phyloP scores from a whole-genome alignment of 1,140 invertebrate genomes.

The Drosophila bocqueti region DNA sequence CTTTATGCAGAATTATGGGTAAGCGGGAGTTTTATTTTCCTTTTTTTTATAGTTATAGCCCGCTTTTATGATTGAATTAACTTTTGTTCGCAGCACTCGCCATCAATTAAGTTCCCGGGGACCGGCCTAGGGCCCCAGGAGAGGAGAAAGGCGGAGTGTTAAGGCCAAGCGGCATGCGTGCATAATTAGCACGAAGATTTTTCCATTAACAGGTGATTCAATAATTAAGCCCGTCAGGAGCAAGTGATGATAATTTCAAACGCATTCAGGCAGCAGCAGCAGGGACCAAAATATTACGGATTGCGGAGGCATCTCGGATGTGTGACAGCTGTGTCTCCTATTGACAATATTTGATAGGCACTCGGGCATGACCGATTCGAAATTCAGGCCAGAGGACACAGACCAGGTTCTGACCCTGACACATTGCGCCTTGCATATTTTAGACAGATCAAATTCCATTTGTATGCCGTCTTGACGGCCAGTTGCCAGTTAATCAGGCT shows the following conservation, averaged over 20 bases:
- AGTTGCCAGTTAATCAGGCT: slow-evolving; percentile 71
- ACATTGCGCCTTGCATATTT: slow-evolving; percentile 75
- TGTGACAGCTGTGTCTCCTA: slow-evolving; percentile 54
- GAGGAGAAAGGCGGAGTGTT: not conserved
- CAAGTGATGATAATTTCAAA: slow-evolving; percentile 55
- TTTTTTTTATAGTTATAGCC: slow-evolving; percentile 53
- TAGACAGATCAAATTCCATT: slow-evolving; percentile 46
- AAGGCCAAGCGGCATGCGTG: slow-evolving; percentile 41
- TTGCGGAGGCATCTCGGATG: slow-evolving; percentile 10
- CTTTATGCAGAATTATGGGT: slow-evolving; percentile 50
- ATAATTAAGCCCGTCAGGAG: slow-evolving; percentile 58
- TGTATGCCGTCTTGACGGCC: slow-evolving; percentile 64
- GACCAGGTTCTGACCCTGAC: slow-evolving; percentile 46
- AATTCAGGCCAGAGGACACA: slow-evolving; percentile 18
- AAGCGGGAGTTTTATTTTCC: slow-evolving; percentile 11
- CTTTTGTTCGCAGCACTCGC: slow-evolving; percentile 55
- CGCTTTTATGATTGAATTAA: slow-evolving; percentile 73
- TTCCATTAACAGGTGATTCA: slow-evolving; percentile 75
- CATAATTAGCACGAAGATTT: slow-evolving; percentile 65
- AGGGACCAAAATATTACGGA: not conserved
- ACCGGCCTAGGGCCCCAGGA: not conserved
- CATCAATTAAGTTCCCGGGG: slow-evolving; percentile 45
- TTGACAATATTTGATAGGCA: slow-evolving; percentile 64
- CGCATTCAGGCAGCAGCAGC: slow-evolving; percentile 2
- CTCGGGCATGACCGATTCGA: slow-evolving; percentile 53